Conservation (phyloP, 1,140 invertebrate species). For the Melitaea cinxia region DNA sequence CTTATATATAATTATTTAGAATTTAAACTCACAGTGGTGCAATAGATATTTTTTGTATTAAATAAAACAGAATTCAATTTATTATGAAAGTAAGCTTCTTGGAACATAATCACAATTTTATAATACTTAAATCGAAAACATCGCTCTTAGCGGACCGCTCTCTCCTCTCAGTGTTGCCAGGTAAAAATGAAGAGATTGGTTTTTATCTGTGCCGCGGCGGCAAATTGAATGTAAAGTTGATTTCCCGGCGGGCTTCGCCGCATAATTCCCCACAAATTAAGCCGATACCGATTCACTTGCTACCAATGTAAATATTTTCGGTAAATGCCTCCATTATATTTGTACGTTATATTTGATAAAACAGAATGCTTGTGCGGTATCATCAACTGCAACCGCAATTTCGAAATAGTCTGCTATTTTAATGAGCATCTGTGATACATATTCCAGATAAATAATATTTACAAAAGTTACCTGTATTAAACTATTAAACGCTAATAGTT, state of each 20-base stretch:
- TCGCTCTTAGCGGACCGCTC: not conserved
- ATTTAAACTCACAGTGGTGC: not conserved
- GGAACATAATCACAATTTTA: conserved; percentile 4
- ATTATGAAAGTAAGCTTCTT: not conserved
- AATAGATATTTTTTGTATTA: not conserved
- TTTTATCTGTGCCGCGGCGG: conserved; percentile 69
- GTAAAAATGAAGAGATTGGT: conserved; percentile 78
- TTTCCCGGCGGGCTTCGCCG: conserved; percentile 70
- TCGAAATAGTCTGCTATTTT: not conserved
- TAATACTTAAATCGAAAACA: conserved; percentile 21
- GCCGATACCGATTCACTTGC: conserved; percentile 73
- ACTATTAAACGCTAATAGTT: no score
- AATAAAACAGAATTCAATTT: conserved; percentile 4
- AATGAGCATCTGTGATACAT: not conserved
- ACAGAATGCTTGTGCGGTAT: conserved; percentile 12
- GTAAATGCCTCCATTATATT: conserved; percentile 65
- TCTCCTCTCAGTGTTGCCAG: conserved; percentile 42
- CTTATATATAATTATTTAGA: no score
- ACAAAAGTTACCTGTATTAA: no score
- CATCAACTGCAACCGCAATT: conserved; percentile 4
- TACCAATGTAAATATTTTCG: conserved; percentile 75
- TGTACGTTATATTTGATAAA: conserved; percentile 35
- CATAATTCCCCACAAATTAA: conserved; percentile 76
- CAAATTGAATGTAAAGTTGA: conserved; percentile 79
- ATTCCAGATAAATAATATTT: no score